Evolutionary conservation across 2,888 invertebrate species (phyloP).

Genomic region (Tetheella fluctuosa): DNA sequence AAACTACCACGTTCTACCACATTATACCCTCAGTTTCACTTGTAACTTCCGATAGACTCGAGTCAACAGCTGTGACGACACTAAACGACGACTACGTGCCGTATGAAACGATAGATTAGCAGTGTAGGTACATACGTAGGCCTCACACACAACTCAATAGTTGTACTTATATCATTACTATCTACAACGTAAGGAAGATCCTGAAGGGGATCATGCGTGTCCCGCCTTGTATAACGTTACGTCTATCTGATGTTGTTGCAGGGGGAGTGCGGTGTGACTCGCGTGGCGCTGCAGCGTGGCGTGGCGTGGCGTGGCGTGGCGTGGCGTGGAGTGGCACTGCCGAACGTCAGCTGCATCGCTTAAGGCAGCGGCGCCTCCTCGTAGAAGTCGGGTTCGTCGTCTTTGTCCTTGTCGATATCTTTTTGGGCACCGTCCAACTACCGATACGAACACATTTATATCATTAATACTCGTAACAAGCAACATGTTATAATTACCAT

Average conservation of each 20-base stretch:
- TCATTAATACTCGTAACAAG: background rate
- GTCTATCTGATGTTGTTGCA: too few species aligned
- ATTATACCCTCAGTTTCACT: background rate
- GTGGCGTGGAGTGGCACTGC: background rate
- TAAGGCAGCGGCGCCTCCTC: conserved; percentile 94
- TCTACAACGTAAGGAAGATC: background rate
- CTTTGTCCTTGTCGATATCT: conserved; percentile 90
- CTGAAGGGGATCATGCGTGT: background rate
- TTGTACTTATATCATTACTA: background rate
- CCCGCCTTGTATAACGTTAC: background rate
- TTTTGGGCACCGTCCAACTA: conserved; percentile 95
- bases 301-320: background rate
- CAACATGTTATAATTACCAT: too few species aligned
- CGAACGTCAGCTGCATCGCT: conserved; percentile 63
- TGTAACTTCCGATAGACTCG: too few species aligned
- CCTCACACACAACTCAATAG: too few species aligned
- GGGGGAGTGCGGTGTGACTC: background rate
- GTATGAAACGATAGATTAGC: too few species aligned
- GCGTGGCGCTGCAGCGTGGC: background rate
- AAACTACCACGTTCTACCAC: background rate
- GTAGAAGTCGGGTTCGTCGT: conserved; percentile 97
- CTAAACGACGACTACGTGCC: too few species aligned
- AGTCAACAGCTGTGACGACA: too few species aligned
- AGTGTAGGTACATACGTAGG: background rate
- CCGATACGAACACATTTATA: conserved; percentile 14